Base-by-base conservation (phyloP, 1,140 invertebrate species). In the Brachystomella parvula region DNA sequence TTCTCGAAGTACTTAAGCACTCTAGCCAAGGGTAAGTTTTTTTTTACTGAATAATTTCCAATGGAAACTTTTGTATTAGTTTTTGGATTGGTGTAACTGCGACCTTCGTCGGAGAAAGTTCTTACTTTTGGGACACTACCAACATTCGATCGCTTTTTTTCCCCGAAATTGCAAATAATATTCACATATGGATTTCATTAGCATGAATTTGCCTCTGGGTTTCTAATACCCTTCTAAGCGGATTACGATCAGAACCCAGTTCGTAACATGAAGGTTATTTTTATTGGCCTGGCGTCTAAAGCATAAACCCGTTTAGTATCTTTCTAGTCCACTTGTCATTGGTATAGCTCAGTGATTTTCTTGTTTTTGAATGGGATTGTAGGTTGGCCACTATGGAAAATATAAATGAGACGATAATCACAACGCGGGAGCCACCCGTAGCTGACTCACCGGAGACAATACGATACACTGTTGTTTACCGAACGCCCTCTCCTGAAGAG, bases 1-100 rank as follows among this genome's bases (percentile, higher is more conserved):
- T 96, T 1, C 90, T 94, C 74, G 92, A 95, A 77, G 88, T 90
- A 17, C 81, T 92, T 9, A 88, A 89, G 70, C 73, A 73, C 63
- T 70, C 74, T 64, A 74, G 75, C 73, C 71, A 76, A 69, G 67
- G 65, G 65, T 73, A 71, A 61, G 29, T 33, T 35, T 56, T 67
- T 12, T 33, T 1, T 1, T n/a, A 60, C 28, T 66, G 58, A 32
- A 67, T n/a, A n/a, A n/a, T n/a, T n/a, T n/a, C n/a, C n/a, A n/a
- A n/a, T n/a, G n/a, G n/a, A n/a, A n/a, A n/a, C n/a, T n/a, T n/a
- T n/a, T n/a, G n/a, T n/a, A n/a, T n/a, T n/a, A n/a, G n/a, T n/a
- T n/a, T n/a, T n/a, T n/a, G n/a, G n/a, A n/a, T n/a, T n/a, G n/a
- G n/a, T n/a, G n/a, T n/a, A n/a, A n/a, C n/a, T n/a, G n/a, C n/a